phyloP scores from a whole-genome alignment of 2,888 invertebrate genomes.

The Ferrisia virgata region DNA sequence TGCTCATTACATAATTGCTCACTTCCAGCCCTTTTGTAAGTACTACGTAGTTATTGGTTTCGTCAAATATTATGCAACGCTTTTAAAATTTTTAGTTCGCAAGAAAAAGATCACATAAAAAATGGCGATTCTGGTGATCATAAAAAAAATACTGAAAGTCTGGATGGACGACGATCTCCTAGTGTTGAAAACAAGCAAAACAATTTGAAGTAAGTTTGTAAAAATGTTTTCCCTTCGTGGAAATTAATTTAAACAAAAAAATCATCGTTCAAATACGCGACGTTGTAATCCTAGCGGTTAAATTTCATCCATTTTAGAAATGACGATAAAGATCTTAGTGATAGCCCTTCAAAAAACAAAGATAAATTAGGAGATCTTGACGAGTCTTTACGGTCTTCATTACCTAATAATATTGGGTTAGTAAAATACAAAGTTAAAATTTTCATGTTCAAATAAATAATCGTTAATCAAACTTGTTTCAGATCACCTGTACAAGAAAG shows the following conservation, averaged over 20 bases:
- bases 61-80: not conserved
- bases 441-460: not conserved
- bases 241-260: too few species aligned
- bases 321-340: not conserved
- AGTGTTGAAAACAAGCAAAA: slow-evolving; percentile 14
- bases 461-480: not conserved
- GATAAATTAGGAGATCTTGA: slow-evolving; percentile 2
- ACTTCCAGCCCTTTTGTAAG: too few species aligned
- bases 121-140: slow-evolving; percentile 32
- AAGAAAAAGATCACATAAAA: slow-evolving; percentile 22
- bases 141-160: not conserved
- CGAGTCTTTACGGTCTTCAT: not conserved
- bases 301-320: slow-evolving; percentile 27
- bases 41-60: not conserved
- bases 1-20: too few species aligned
- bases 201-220: not conserved
- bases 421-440: not conserved
- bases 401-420: not conserved
- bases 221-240: too few species aligned
- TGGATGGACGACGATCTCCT: slow-evolving; percentile 17
- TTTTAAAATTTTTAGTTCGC: slow-evolving; percentile 16
- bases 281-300: not conserved
- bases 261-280: too few species aligned
- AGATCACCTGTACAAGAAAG: slow-evolving; percentile 4
- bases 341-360: not conserved